A percentile compares a stretch with the other conserved stretches of the same genome.
Evolutionary conservation across 2,888 invertebrate genomes (phyloP).

Genomic region (Biston betularia): DNA sequence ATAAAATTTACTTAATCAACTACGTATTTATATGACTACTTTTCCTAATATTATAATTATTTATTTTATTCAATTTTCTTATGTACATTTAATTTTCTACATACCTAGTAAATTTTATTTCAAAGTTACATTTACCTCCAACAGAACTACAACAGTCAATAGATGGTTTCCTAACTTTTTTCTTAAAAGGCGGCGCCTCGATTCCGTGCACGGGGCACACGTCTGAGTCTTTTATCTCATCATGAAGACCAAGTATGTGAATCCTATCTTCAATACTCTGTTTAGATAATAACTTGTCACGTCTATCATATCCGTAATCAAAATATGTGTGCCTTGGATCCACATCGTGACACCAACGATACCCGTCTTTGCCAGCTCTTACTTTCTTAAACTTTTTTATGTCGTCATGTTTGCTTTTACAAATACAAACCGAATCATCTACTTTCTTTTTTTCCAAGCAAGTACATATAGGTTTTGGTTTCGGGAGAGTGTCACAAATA

Average conservation of each 20-base stretch:
- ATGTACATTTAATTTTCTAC: too few relatives aligned
- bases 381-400: constrained; percentile 64
- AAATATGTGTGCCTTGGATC: constrained; percentile 77
- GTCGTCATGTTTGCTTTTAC: constrained; percentile 51
- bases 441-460: constrained; percentile 56
- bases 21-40: too few relatives aligned
- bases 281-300: constrained; percentile 64
- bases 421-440: constrained; percentile 55
- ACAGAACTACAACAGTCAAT: constrained; percentile 81
- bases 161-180: constrained; percentile 67
- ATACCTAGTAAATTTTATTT: too few relatives aligned
- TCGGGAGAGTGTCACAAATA: constrained; percentile 61
- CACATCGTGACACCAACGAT: constrained; percentile 76
- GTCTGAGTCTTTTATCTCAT: constrained; percentile 47
- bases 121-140: constrained; percentile 63
- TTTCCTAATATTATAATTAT: too few relatives aligned
- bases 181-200: constrained; percentile 62
- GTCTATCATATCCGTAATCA: constrained; percentile 72
- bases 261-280: constrained; percentile 59
- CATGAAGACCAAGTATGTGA: constrained; percentile 67
- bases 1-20: too few relatives aligned
- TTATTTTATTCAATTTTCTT: too few relatives aligned
- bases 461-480: constrained; percentile 57
- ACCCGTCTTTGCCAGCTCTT: constrained; percentile 72
- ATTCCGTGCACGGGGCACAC: constrained; percentile 58